Evolutionary conservation across 2,888 invertebrate genomes (phyloP).

Genomic region (Cephus pygmeus): DNA sequence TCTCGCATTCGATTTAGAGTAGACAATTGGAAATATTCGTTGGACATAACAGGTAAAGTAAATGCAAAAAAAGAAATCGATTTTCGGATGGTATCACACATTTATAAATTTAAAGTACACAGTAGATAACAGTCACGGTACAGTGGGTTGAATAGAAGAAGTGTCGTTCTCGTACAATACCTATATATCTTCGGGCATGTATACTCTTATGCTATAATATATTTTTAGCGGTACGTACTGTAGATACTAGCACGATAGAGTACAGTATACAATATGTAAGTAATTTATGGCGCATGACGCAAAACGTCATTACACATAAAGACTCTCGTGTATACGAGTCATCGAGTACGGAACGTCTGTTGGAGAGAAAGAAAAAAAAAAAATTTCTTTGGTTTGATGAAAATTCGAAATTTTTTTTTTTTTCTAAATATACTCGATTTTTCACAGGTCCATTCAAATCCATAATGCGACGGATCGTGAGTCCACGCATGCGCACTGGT

Average conservation of each 20-base stretch:
- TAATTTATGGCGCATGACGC: not conserved
- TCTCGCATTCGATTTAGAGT: not conserved
- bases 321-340: not conserved
- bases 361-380: not conserved
- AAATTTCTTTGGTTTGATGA: not conserved
- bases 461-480: not conserved
- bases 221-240: not conserved
- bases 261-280: not conserved
- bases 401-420: not conserved
- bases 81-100: slow-evolving; percentile 23
- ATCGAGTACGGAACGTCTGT: not conserved
- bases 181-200: not conserved
- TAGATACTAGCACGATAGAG: not conserved
- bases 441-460: not conserved
- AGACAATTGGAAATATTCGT: not conserved
- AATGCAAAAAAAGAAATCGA: not conserved
- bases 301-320: not conserved
- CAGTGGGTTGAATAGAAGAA: slow-evolving; percentile 11
- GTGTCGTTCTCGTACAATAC: not conserved
- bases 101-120: slow-evolving; percentile 33
- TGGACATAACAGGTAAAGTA: not conserved
- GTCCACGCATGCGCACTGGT: not conserved
- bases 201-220: not conserved
- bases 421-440: not conserved
- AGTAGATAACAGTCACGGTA: slow-evolving; percentile 28